phyloP scores from a whole-genome alignment of 2,888 invertebrate species.

The Cenopis cana region DNA sequence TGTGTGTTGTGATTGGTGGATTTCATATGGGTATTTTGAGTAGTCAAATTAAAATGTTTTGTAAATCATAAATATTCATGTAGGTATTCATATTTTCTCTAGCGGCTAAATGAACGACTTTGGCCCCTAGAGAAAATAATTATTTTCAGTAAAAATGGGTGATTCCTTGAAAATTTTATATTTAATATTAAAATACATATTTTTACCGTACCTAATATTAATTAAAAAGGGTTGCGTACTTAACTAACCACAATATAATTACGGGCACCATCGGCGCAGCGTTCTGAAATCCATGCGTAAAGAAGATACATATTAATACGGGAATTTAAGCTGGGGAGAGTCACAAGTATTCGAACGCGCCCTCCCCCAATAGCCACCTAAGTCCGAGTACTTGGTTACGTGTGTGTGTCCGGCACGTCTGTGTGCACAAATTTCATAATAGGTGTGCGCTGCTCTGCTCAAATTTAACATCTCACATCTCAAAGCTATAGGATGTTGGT shows the following conservation, averaged over 20 bases:
- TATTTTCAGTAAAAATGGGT: no score
- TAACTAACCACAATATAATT: slow-evolving; percentile 59
- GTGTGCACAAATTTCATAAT: slow-evolving; percentile 81
- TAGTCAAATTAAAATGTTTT: no score
- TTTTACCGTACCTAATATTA: slow-evolving; percentile 20
- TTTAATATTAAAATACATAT: not conserved
- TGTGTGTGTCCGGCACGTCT: slow-evolving; percentile 56
- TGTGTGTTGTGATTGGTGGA: no score
- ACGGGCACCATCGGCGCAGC: slow-evolving; percentile 66
- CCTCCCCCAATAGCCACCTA: slow-evolving; percentile 67
- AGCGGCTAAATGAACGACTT: no score
- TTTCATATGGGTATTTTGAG: no score
- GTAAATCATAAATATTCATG: no score
- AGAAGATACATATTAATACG: slow-evolving; percentile 83
- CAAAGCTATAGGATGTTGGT: slow-evolving; percentile 63
- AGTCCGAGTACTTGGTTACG: slow-evolving; percentile 70
- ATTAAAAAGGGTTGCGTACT: slow-evolving; percentile 38
- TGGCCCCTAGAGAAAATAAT: no score
- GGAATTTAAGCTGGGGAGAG: slow-evolving; percentile 79
- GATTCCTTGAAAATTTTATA: slow-evolving; percentile 8
- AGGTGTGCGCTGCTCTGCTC: slow-evolving; percentile 79
- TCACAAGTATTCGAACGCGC: slow-evolving; percentile 73
- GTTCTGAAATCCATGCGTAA: slow-evolving; percentile 71
- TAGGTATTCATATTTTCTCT: no score
- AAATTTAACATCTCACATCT: slow-evolving; percentile 84